Evolutionary conservation across 2,113 vertebrate genomes (phyloP).

Genomic region (Serinus canaria): DNA sequence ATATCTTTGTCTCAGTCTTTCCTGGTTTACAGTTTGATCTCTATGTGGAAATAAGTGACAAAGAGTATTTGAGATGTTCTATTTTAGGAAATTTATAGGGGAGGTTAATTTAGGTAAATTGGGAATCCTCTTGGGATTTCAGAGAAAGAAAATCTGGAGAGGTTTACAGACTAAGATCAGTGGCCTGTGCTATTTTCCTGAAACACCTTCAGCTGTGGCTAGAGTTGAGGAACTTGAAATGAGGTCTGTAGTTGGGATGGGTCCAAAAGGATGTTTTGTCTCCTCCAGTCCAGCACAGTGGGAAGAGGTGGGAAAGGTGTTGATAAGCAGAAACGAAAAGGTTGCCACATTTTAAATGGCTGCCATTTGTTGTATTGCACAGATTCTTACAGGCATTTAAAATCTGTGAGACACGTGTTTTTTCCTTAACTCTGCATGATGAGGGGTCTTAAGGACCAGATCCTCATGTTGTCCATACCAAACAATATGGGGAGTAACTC

Average conservation of each 20-base stretch:
- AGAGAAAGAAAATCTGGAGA: not conserved
- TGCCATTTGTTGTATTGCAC: not conserved
- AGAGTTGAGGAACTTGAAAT: not conserved
- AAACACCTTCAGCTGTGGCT: not conserved
- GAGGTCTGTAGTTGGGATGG: not conserved
- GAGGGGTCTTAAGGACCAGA: not conserved
- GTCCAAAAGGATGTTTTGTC: not conserved
- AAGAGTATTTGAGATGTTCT: not conserved
- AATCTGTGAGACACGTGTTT: not conserved
- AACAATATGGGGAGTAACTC: not conserved
- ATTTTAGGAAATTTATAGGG: not conserved
- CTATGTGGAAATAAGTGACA: not conserved
- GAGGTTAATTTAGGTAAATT: conserved; percentile 19
- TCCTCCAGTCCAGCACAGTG: rapidly evolving
- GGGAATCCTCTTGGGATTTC: not conserved
- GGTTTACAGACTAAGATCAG: not conserved
- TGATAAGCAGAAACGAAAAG: conserved; percentile 4
- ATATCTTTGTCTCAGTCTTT: conserved; percentile 40
- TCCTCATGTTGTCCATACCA: not conserved
- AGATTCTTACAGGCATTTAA: not conserved
- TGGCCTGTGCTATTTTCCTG: not conserved
- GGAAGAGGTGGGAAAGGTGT: not conserved
- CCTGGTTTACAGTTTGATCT: conserved; percentile 11
- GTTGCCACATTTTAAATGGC: not conserved
- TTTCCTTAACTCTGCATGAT: not conserved